Percentiles rank a stretch among this genome's conserved stretches.
Conservation (phyloP, 2,797 vertebrate species). For the Arvicola amphibius region DNA sequence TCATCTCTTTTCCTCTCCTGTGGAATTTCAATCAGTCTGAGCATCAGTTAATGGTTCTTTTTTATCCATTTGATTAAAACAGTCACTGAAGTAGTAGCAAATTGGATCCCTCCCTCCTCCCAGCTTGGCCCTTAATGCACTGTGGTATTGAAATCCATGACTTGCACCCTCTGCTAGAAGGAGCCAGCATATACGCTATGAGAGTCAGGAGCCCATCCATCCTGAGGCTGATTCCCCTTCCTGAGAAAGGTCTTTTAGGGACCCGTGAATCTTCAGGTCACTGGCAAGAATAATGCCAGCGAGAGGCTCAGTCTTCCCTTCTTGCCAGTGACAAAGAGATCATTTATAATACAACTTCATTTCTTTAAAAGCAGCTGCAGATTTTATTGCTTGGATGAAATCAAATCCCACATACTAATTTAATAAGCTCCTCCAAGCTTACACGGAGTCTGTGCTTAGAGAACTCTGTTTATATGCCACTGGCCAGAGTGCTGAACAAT, state of each 20-base stretch:
- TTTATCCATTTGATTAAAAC: conserved; percentile 75
- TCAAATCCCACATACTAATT: conserved; percentile 67
- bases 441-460: conserved; percentile 7
- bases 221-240: neutral
- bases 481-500: neutral
- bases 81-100: conserved; percentile 75
- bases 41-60: conserved; percentile 59
- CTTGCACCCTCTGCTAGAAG: conserved; percentile 62
- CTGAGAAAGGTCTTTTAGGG: neutral
- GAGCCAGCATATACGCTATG: neutral
- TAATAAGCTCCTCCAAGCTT: conserved; percentile 67
- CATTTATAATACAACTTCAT: conserved; percentile 26
- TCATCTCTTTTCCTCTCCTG: conserved; percentile 65
- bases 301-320: too few species aligned
- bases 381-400: conserved; percentile 66
- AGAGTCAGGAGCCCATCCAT: conserved; percentile 51
- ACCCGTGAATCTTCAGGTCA: neutral
- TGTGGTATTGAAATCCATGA: conserved; percentile 77
- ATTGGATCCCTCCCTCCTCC: conserved; percentile 76
- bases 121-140: conserved; percentile 56
- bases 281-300: too few species aligned
- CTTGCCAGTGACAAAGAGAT: conserved; percentile 22
- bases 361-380: conserved; percentile 69
- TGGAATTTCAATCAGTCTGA: conserved; percentile 65
- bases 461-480: conserved; percentile 49